phyloP scores from a whole-genome alignment of 2,888 invertebrate species.

The Eilema sororculum region DNA sequence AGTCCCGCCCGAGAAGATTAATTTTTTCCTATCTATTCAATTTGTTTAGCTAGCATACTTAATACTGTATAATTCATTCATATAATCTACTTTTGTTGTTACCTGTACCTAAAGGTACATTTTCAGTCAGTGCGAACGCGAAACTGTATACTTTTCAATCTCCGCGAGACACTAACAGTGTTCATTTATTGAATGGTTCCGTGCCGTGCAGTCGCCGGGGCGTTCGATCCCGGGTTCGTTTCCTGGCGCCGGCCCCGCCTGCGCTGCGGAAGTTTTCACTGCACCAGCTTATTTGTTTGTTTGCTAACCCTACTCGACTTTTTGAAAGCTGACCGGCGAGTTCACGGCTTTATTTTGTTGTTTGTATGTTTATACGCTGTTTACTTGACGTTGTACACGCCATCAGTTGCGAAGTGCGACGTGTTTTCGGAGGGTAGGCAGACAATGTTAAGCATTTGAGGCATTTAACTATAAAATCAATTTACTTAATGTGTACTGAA shows the following conservation, averaged over 20 bases:
- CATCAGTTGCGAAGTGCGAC: neutral
- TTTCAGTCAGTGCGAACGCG: neutral
- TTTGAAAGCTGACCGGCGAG: conserved; percentile 29
- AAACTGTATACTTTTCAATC: neutral
- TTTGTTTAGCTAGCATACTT: too few relatives aligned
- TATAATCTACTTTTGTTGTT: too few relatives aligned
- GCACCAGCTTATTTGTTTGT: conserved; percentile 37
- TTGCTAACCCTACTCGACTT: conserved; percentile 23
- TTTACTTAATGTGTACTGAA: neutral
- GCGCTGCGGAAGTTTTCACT: conserved; percentile 27
- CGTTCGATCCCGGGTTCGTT: conserved; percentile 50
- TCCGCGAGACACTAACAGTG: neutral
- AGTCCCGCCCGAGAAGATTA: too few relatives aligned
- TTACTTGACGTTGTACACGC: neutral
- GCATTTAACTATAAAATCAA: neutral
- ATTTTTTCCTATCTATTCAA: too few relatives aligned
- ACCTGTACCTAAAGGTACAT: neutral
- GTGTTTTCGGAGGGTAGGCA: neutral
- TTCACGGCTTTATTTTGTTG: neutral
- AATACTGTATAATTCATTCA: too few relatives aligned
- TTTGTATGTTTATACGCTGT: conserved; percentile 1
- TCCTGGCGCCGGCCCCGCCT: conserved; percentile 51
- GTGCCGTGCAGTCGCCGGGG: conserved; percentile 29
- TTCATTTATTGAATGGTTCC: neutral
- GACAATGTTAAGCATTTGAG: neutral